A percentile compares a stretch with the other conserved stretches of the same genome.
These are phyloP conservation scores for Dinothrombium tinctorium DNA, from an alignment of 1,140 invertebrate genomes.

Conservation along the genomic window DNA sequence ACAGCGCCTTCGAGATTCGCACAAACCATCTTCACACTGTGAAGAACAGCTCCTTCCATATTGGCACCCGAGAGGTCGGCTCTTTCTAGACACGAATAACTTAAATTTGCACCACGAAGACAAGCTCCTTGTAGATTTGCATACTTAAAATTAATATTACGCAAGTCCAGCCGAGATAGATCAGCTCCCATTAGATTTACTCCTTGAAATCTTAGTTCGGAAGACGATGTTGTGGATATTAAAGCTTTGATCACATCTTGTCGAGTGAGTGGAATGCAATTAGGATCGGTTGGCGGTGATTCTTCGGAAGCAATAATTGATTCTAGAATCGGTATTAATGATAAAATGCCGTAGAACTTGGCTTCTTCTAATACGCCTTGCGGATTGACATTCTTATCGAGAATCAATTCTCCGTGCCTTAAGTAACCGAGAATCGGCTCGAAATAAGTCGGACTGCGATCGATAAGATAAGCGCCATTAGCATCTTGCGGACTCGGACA, in stretches of 20 bases:
- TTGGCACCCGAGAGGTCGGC: constrained; percentile 67
- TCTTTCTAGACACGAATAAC: constrained; percentile 69
- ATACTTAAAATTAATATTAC: constrained; percentile 92
- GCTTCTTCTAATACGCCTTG: constrained; percentile 37
- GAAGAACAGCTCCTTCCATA: constrained; percentile 60
- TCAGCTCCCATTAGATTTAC: constrained; percentile 72
- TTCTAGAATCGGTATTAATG: constrained; percentile 37
- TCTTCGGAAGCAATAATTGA: constrained; percentile 24
- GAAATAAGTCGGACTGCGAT: constrained; percentile 88
- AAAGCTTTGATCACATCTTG: constrained; percentile 66
- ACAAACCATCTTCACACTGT: constrained; percentile 71
- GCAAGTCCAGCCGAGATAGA: constrained; percentile 63
- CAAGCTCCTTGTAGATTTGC: constrained; percentile 66
- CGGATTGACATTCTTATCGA: constrained; percentile 66
- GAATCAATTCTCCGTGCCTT: constrained; percentile 71
- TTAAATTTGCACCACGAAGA: constrained; percentile 62
- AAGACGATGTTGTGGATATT: constrained; percentile 46
- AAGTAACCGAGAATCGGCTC: constrained; percentile 92
- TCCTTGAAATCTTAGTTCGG: constrained; percentile 61
- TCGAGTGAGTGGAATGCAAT: constrained; percentile 37
- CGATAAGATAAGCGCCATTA: constrained; percentile 58
- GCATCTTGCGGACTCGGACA: constrained; percentile 13
- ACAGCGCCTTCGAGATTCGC: constrained; percentile 74
- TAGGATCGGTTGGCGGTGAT: constrained; percentile 1
- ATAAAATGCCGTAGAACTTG: constrained; percentile 75